A percentile compares a stretch with the other conserved stretches of the same genome.
These are phyloP conservation scores for Coronaproctus castanopsis DNA, from an alignment of 2,888 invertebrate species.

Conservation along the genomic window DNA sequence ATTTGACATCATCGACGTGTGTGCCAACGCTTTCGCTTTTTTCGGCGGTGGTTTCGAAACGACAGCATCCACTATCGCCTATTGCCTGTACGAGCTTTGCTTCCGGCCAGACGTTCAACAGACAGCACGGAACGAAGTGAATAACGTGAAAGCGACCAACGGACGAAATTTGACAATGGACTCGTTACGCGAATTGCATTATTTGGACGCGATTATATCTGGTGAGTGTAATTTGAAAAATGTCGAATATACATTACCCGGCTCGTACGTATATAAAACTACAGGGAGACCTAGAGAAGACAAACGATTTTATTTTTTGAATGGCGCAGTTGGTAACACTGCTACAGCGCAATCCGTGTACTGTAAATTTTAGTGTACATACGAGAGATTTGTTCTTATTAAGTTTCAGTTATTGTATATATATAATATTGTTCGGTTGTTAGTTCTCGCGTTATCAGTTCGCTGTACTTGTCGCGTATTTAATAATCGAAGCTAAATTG, in stretches of 20 bases:
- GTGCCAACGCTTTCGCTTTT: conserved; percentile 35
- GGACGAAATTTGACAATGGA: conserved; percentile 33
- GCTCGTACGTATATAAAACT: too few relatives aligned
- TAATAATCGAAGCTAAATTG: too few relatives aligned
- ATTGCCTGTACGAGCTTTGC: conserved; percentile 33
- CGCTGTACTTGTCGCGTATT: too few relatives aligned
- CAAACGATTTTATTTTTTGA: too few relatives aligned
- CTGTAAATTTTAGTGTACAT: too few relatives aligned
- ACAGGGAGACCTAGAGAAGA: too few relatives aligned
- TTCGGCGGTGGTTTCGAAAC: conserved; percentile 42
- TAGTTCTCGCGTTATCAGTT: too few relatives aligned
- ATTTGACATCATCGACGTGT: neutral
- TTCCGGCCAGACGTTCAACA: conserved; percentile 31
- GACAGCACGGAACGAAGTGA: conserved; percentile 31
- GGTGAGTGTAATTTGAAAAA: conserved; percentile 25
- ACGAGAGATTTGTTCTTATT: too few relatives aligned
- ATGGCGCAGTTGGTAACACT: too few relatives aligned
- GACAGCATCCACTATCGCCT: conserved; percentile 37
- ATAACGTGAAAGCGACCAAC: conserved; percentile 27
- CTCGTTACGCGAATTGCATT: conserved; percentile 33
- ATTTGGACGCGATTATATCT: conserved; percentile 34
- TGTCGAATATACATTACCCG: neutral
- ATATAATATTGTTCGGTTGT: too few relatives aligned
- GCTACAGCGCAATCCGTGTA: too few relatives aligned
- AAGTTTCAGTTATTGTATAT: too few relatives aligned